Evolutionary conservation across 2,797 vertebrate species (phyloP).

Genomic region (Galagoides demidoff): DNA sequence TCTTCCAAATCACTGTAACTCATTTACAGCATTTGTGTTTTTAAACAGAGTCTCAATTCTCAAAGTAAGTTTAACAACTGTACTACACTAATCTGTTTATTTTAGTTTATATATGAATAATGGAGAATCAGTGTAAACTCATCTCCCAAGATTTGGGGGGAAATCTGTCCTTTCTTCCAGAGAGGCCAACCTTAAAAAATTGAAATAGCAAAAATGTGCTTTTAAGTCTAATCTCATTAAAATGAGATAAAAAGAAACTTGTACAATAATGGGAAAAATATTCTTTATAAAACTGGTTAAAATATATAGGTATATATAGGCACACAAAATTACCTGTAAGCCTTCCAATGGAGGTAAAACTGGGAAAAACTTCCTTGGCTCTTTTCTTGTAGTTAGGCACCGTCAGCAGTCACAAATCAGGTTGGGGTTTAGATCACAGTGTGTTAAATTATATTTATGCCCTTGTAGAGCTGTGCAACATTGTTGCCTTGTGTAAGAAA

Average conservation of each 20-base stretch:
- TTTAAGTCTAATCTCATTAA: constrained; percentile 64
- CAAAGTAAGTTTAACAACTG: constrained; percentile 57
- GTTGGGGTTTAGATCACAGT: constrained; percentile 65
- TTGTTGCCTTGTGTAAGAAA: constrained; percentile 46
- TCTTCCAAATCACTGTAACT: constrained; percentile 13
- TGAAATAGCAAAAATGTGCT: constrained; percentile 72
- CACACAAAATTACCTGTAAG: constrained; percentile 68
- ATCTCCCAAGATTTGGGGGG: constrained; percentile 41
- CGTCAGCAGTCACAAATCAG: constrained; percentile 79
- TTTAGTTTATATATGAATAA: constrained; percentile 73
- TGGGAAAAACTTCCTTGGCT: constrained; percentile 7
- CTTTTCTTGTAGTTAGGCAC: constrained; percentile 72
- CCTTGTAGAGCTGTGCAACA: constrained; percentile 66
- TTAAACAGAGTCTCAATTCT: constrained; percentile 46
- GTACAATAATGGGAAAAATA: constrained; percentile 61
- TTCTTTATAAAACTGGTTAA: neutral
- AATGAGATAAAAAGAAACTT: constrained; percentile 71
- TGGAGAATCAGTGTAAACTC: constrained; percentile 65
- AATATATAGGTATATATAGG: neutral
- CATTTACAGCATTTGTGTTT: constrained; percentile 70
- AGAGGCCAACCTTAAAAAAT: constrained; percentile 56
- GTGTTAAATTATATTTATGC: constrained; percentile 78
- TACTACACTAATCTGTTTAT: constrained; percentile 60
- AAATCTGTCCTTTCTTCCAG: constrained; percentile 69
- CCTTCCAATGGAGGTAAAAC: constrained; percentile 8